A percentile compares a stretch with the other conserved stretches of the same genome.
These are phyloP conservation scores for Cheilosia pagana DNA, from an alignment of 2,888 invertebrate species.

Conservation along the genomic window DNA sequence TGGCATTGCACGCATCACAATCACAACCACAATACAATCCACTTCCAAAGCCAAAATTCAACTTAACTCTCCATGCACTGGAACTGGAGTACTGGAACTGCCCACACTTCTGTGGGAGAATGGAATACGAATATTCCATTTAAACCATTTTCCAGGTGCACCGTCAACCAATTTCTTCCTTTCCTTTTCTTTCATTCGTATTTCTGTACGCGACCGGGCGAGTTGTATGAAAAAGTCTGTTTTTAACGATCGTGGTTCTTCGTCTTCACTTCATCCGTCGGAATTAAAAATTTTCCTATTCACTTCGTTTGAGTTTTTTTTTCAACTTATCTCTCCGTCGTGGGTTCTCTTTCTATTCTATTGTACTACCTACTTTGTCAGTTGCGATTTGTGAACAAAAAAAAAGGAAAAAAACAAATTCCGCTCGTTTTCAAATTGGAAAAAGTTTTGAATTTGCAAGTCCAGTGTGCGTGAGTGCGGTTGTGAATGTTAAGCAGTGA, in stretches of 20 bases:
- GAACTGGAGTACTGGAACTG: conserved; percentile 28
- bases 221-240: conserved; percentile 42
- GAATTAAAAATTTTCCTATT: conserved; percentile 47
- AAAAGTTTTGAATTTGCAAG: conserved; percentile 40
- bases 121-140: conserved; percentile 16
- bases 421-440: conserved; percentile 50
- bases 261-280: conserved; percentile 29
- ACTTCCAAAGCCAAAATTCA: too few species aligned
- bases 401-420: background rate
- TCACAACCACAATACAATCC: too few species aligned
- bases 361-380: conserved; percentile 3
- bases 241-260: conserved; percentile 53
- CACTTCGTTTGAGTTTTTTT: conserved; percentile 25
- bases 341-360: conserved; percentile 8
- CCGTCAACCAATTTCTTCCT: conserved; percentile 53
- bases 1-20: too few species aligned
- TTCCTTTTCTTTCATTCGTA: conserved; percentile 72
- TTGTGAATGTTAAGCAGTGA: conserved; percentile 33
- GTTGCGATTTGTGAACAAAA: conserved; percentile 8
- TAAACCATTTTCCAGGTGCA: conserved; percentile 58
- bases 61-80: too few species aligned
- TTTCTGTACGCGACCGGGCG: conserved; percentile 60
- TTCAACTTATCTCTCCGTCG: conserved; percentile 15
- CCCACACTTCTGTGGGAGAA: conserved; percentile 56
- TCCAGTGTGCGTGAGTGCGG: conserved; percentile 35